These are phyloP conservation scores for Paralichthys olivaceus DNA, from an alignment of 2,113 vertebrate genomes.

Conservation along the genomic window DNA sequence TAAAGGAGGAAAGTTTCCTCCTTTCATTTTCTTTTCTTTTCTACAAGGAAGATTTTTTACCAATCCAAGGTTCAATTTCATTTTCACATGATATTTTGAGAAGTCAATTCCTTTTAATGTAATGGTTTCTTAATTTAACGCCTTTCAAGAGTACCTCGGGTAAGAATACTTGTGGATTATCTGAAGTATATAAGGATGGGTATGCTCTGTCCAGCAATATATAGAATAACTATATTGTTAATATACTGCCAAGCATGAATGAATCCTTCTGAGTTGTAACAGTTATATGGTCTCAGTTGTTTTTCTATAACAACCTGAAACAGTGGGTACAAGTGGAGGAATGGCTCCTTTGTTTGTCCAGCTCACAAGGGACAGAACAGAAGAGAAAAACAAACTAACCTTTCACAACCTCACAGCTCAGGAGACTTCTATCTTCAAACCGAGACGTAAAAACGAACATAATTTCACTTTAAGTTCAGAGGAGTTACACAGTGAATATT, in stretches of 20 bases:
- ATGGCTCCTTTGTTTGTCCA: background rate
- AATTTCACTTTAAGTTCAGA: background rate
- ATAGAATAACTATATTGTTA: background rate
- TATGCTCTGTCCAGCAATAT: background rate
- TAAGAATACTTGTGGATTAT: no score
- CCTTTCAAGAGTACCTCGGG: background rate
- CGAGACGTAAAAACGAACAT: background rate
- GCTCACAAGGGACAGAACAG: background rate
- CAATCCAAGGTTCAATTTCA: background rate
- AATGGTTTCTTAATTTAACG: background rate
- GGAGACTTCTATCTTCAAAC: background rate
- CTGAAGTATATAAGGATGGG: background rate
- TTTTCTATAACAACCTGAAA: background rate
- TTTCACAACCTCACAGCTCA: background rate
- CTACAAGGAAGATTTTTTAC: background rate
- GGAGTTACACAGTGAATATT: background rate
- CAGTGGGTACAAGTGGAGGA: background rate
- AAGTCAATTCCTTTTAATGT: no score
- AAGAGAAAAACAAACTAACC: background rate
- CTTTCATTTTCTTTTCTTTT: background rate
- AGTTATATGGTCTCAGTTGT: background rate
- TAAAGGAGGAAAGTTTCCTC: background rate
- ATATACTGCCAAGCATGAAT: background rate
- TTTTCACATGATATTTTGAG: background rate
- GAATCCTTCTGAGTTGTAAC: background rate